These are phyloP conservation scores for Mythimna impura DNA, from an alignment of 2,888 invertebrate genomes.

Conservation along the genomic window DNA sequence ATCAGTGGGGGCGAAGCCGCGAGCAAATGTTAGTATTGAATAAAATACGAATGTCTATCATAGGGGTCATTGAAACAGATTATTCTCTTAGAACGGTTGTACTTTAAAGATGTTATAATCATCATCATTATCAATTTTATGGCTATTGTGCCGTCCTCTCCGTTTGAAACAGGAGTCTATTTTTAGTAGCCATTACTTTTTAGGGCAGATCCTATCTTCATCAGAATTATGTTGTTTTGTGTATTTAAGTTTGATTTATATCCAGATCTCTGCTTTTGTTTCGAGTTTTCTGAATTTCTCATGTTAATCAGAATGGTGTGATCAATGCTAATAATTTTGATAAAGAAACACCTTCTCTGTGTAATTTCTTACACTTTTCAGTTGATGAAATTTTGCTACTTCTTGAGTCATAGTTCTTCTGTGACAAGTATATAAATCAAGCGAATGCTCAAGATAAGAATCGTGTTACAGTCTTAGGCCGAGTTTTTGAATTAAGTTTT, in stretches of 20 bases:
- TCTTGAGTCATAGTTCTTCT: too few relatives aligned
- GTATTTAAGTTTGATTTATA: slow-evolving; percentile 32
- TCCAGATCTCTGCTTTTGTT: slow-evolving; percentile 24
- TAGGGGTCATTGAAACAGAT: slow-evolving; percentile 21
- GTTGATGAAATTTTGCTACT: not conserved
- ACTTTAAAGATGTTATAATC: slow-evolving; percentile 36
- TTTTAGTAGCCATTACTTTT: slow-evolving; percentile 56
- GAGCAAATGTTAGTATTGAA: too few relatives aligned
- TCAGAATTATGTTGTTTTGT: slow-evolving; percentile 24
- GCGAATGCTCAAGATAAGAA: too few relatives aligned
- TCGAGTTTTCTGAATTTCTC: slow-evolving; percentile 5
- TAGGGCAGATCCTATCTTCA: slow-evolving; percentile 33
- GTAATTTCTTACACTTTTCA: not conserved
- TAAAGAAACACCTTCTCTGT: not conserved
- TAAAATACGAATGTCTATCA: not conserved
- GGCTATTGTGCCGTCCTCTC: slow-evolving; percentile 25
- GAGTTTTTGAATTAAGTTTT: too few relatives aligned
- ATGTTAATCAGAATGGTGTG: slow-evolving; percentile 6
- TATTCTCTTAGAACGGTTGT: slow-evolving; percentile 5
- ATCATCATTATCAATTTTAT: slow-evolving; percentile 50
- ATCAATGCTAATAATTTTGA: slow-evolving; percentile 4
- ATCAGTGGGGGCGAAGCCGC: too few relatives aligned
- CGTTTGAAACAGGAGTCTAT: slow-evolving; percentile 44
- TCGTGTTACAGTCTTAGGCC: too few relatives aligned
- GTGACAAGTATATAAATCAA: too few relatives aligned